A percentile compares a stretch with the other conserved stretches of the same genome.
Conservation (phyloP, 2,113 vertebrate genomes). For the Desmodus rotundus region DNA sequence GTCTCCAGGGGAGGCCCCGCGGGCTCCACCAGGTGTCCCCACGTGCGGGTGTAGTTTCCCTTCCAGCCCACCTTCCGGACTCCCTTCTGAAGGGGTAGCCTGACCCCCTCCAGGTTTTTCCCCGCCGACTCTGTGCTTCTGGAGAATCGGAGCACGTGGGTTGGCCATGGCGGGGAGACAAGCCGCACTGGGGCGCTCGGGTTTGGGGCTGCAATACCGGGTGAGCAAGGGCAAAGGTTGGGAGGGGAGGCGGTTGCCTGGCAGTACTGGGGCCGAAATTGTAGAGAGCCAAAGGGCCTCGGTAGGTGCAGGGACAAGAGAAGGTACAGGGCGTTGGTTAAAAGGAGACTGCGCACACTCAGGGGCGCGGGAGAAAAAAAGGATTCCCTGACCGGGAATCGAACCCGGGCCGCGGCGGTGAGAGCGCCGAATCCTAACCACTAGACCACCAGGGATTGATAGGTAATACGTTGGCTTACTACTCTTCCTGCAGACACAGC, state of each 20-base stretch:
- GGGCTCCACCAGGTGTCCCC: not conserved
- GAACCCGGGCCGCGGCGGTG: not conserved
- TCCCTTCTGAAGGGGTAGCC: not conserved
- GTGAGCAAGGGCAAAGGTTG: not conserved
- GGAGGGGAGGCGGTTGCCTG: not conserved
- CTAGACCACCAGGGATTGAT: not conserved
- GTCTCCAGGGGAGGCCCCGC: not conserved
- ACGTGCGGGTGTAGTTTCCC: not conserved
- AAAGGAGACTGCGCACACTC: not conserved
- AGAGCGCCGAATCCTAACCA: not conserved
- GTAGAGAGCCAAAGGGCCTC: too few species aligned
- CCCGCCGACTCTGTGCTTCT: not conserved
- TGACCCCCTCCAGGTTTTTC: not conserved
- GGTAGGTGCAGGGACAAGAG: too few species aligned
- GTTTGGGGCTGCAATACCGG: not conserved
- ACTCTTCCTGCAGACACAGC: not conserved
- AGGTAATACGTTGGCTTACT: rapidly evolving
- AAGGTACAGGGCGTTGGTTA: not conserved
- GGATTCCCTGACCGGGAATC: not conserved
- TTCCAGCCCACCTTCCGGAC: not conserved
- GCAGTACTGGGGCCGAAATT: too few species aligned
- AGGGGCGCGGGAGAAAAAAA: rapidly evolving
- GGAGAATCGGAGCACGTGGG: not conserved
- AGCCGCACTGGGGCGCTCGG: not conserved
- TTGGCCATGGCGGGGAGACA: not conserved